These are phyloP conservation scores for Dasypogon diadema DNA, from an alignment of 2,888 invertebrate species.

Conservation along the genomic window DNA sequence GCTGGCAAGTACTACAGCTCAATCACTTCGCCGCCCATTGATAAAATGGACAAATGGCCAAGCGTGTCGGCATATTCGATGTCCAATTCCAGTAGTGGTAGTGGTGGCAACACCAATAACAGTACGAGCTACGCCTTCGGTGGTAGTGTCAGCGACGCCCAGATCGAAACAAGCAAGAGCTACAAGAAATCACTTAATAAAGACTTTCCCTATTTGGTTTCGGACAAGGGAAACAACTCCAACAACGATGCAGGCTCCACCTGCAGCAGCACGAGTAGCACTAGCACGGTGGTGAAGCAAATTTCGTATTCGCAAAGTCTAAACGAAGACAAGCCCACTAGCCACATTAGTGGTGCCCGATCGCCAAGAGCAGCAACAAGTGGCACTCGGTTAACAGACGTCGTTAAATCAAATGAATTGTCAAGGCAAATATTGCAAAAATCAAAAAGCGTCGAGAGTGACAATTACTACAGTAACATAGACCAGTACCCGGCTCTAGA, in stretches of 20 bases:
- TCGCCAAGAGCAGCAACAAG: background rate
- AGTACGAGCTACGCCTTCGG: background rate
- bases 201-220: slow-evolving; percentile 61
- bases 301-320: slow-evolving; percentile 63
- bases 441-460: slow-evolving; percentile 67
- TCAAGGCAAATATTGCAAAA: slow-evolving; percentile 61
- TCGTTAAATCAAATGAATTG: slow-evolving; percentile 50
- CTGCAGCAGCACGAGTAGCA: slow-evolving; percentile 54
- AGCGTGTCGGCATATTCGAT: slow-evolving; percentile 56
- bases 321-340: slow-evolving; percentile 39
- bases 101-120: background rate
- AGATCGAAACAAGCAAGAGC: slow-evolving; percentile 5
- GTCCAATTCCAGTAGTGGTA: slow-evolving; percentile 21
- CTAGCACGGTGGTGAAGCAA: slow-evolving; percentile 56
- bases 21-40: slow-evolving; percentile 41
- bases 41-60: slow-evolving; percentile 59
- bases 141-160: slow-evolving; percentile 50
- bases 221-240: slow-evolving; percentile 51
- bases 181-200: slow-evolving; percentile 57
- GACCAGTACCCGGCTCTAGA: slow-evolving; percentile 70
- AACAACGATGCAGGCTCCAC: slow-evolving; percentile 52
- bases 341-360: background rate
- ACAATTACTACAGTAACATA: slow-evolving; percentile 64
- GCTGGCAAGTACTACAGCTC: slow-evolving; percentile 57
- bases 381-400: slow-evolving; percentile 57